Conservation (phyloP, 2,113 vertebrate species). For the Balaenoptera acutorostrata region DNA sequence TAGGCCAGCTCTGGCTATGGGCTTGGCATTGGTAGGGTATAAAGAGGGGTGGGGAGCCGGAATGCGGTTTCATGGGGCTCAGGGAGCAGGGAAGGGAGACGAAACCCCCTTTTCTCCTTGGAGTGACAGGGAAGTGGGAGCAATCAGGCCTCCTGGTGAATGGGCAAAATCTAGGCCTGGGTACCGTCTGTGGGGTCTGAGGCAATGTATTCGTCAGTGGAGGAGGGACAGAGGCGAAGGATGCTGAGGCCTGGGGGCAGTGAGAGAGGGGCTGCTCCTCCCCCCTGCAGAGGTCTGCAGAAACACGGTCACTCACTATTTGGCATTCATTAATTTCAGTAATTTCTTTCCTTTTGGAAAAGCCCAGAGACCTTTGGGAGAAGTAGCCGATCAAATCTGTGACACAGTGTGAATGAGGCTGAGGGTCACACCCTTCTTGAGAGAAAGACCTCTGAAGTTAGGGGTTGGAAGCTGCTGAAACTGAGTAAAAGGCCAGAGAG, state of each 20-base stretch:
- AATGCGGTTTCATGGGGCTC: not conserved
- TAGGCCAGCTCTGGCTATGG: not conserved
- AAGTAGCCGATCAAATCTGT: not conserved
- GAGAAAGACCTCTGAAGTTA: not conserved
- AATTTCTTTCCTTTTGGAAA: not conserved
- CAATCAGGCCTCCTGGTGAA: not conserved
- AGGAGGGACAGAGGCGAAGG: not conserved
- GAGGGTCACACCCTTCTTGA: not conserved
- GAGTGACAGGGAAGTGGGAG: not conserved
- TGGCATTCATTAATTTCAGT: not conserved
- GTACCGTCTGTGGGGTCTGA: not conserved
- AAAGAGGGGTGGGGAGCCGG: not conserved
- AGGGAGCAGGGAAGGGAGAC: not conserved
- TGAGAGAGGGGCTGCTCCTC: not conserved
- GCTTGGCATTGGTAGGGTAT: not conserved
- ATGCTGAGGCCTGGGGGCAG: not conserved
- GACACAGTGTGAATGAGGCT: not conserved
- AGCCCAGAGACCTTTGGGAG: not conserved
- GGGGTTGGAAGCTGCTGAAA: not conserved
- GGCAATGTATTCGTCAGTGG: not conserved
- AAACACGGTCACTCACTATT: not conserved
- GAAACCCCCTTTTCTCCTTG: not conserved
- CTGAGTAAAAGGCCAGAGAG: not conserved
- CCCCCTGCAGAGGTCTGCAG: not conserved
- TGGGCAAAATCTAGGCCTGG: not conserved